Percentiles rank a stretch among this genome's conserved stretches.
phyloP scores from a whole-genome alignment of 2,888 invertebrate species.

The Andrena praecox region DNA sequence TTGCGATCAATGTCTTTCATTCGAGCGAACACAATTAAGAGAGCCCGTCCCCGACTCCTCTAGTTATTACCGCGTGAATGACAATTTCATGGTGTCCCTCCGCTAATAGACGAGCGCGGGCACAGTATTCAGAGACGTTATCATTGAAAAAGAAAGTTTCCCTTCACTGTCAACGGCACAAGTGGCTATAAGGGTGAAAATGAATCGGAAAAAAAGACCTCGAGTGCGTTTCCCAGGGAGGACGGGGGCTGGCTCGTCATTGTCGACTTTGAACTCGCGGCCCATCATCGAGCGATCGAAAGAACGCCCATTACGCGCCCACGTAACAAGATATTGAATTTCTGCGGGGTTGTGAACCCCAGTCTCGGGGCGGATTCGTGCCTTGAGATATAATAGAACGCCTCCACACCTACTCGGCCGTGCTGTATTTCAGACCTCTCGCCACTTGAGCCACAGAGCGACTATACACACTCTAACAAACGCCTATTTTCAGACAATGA shows the following conservation, averaged over 20 bases:
- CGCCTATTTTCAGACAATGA: slow-evolving; percentile 81
- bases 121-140: slow-evolving; percentile 38
- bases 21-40: slow-evolving; percentile 30
- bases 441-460: slow-evolving; percentile 59
- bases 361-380: slow-evolving; percentile 68
- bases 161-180: not conserved
- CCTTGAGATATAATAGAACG: slow-evolving; percentile 75
- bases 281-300: slow-evolving; percentile 63
- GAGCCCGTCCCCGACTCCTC: slow-evolving; percentile 17
- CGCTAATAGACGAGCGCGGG: slow-evolving; percentile 28
- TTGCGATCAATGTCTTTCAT: slow-evolving; percentile 16
- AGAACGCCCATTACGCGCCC: slow-evolving; percentile 64
- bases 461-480: slow-evolving; percentile 75
- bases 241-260: slow-evolving; percentile 16
- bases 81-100: slow-evolving; percentile 15
- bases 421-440: slow-evolving; percentile 60
- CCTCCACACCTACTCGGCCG: slow-evolving; percentile 67
- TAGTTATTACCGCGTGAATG: slow-evolving; percentile 44
- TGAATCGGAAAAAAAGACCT: slow-evolving; percentile 22
- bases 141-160: slow-evolving; percentile 52
- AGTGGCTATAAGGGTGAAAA: slow-evolving; percentile 20
- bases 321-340: slow-evolving; percentile 74
- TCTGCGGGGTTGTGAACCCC: slow-evolving; percentile 64
- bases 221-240: slow-evolving; percentile 8
- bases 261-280: slow-evolving; percentile 52